phyloP scores from a whole-genome alignment of 1,140 invertebrate species.

The Bombus sibiricus region DNA sequence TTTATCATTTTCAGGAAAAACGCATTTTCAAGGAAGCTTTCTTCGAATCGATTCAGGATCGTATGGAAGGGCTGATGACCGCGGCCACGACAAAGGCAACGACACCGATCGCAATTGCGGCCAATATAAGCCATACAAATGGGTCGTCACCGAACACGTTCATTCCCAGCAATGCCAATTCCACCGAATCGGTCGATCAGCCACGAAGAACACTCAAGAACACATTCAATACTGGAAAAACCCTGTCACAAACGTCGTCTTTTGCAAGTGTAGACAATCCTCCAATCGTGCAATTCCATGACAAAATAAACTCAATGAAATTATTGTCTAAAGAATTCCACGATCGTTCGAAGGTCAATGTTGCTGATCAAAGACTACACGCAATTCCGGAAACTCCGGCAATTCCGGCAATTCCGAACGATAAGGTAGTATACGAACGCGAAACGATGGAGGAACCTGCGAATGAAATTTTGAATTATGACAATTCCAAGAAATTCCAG shows the following conservation, averaged over 20 bases:
- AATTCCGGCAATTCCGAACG: neutral
- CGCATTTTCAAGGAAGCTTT: too few species aligned
- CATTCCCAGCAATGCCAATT: neutral
- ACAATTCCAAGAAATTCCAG: neutral
- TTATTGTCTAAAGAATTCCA: neutral
- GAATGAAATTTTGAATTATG: neutral
- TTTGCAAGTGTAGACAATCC: too few species aligned
- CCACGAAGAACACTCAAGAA: too few species aligned
- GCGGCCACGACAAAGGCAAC: neutral
- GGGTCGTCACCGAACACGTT: neutral
- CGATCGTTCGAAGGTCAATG: neutral
- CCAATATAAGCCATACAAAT: neutral
- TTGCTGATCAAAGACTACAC: neutral
- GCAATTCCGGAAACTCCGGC: neutral
- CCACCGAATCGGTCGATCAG: neutral
- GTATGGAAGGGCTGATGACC: neutral
- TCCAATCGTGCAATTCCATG: neutral
- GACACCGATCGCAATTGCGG: constrained; percentile 2
- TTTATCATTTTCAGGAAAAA: too few species aligned
- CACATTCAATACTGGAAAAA: too few species aligned
- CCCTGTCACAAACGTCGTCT: neutral
- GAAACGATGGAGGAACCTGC: neutral
- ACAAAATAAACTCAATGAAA: neutral
- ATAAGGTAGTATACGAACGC: too few species aligned
- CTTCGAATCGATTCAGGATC: neutral